Percentiles rank a stretch among this genome's conserved stretches.
Evolutionary conservation across 2,113 vertebrate genomes (phyloP).

Genomic region (Vulpes lagopus): DNA sequence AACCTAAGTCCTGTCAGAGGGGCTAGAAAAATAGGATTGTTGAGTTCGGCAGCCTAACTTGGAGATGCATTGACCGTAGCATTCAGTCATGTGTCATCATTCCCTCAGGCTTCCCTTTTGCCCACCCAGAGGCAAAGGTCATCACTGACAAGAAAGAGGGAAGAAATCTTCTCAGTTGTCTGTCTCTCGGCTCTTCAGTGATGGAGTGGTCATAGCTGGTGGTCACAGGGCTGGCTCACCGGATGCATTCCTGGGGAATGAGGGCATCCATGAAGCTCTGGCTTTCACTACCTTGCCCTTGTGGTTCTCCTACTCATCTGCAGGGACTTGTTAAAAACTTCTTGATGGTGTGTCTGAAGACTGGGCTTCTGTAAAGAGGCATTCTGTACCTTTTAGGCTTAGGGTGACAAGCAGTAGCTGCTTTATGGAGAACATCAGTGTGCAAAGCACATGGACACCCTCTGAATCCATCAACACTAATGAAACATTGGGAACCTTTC

Average conservation of each 20-base stretch:
- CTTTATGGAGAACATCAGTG: neutral
- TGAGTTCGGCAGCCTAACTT: neutral
- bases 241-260: fast-evolving
- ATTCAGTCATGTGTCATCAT: neutral
- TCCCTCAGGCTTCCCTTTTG: neutral
- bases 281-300: fast-evolving
- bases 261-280: fast-evolving
- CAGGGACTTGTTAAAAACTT: neutral
- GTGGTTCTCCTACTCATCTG: neutral
- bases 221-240: neutral
- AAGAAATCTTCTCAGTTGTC: neutral
- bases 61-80: neutral
- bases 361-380: neutral
- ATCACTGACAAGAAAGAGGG: neutral
- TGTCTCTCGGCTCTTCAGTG: too few species aligned
- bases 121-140: neutral
- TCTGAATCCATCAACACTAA: too few species aligned
- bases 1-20: neutral
- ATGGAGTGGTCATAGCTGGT: neutral
- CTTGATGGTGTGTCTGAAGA: neutral
- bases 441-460: neutral
- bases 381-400: neutral
- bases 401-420: neutral
- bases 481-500: neutral
- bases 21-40: neutral